Base-by-base conservation (phyloP, 2,113 vertebrate species). In the Ploceus nigricollis region DNA sequence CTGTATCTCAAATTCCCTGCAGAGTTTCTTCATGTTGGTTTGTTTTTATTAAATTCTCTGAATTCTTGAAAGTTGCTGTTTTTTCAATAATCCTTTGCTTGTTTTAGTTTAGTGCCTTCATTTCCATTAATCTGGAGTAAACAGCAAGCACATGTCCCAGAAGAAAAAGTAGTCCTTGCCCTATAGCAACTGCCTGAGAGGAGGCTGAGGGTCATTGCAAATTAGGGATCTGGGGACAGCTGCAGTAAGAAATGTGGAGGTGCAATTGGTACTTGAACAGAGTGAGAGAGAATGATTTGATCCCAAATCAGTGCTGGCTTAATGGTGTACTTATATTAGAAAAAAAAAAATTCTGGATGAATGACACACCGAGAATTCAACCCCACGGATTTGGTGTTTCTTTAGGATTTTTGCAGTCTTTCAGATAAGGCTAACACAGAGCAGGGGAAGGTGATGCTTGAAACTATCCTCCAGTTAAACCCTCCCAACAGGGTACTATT, bases 81-180 rank as follows among this genome's bases (percentile, higher is more conserved):
- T 90, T 90, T 24, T 45, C 47, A 76, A 19, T 53, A 80, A 50
- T 24, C 15, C 10, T 51, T 57, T 47, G 9, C 27, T 65, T 91
- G 11, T 58, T 85, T n/a, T 85, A 39, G 10, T 58, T 93, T 89
- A 81, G 15, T 7, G 19, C 12, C 8, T 88, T 60, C 25, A 31
- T 40, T 95, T 64, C 57, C 70, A n/a, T 88, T 68, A 76, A 18
- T 90, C 65, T 75, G 42, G 64, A 30, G 44, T 25, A 65, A 93
- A 35, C 17, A 60, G 79, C 37, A 89, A 47, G 35, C 33, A 24
- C 8, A 28, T 71, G 25, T 96, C 69, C 22, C 31, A 47, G 16
- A 76, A 88, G 58, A 70, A 76, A 77, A 53, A 42, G 39, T 27
- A 2, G 3, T 65, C 42, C 37, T 50, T 82, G 70, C 9, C 7